phyloP scores from a whole-genome alignment of 2,888 invertebrate species.

The Lycaena phlaeas region DNA sequence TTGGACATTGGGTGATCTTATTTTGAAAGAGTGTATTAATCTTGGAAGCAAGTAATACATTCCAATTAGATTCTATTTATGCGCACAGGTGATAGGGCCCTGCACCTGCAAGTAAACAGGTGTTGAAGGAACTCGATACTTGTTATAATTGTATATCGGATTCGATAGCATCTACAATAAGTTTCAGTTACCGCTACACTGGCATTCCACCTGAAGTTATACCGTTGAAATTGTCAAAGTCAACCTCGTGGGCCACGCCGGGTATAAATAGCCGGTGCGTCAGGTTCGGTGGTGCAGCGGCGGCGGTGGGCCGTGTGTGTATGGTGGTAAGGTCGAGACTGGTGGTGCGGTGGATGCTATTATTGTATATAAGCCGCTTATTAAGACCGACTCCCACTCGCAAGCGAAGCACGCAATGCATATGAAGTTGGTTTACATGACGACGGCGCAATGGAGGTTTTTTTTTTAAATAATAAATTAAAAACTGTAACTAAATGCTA shows the following conservation, averaged over 20 bases:
- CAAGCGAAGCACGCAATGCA: constrained; percentile 50
- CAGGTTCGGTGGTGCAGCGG: constrained; percentile 17
- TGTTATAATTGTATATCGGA: not conserved
- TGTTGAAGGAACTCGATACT: not conserved
- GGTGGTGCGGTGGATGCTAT: constrained; percentile 27
- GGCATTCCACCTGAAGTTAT: constrained; percentile 21
- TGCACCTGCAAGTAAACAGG: not conserved
- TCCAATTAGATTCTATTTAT: too few relatives aligned
- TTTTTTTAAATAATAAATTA: too few relatives aligned
- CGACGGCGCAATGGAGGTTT: constrained; percentile 10
- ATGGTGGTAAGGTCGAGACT: constrained; percentile 17
- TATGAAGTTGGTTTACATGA: constrained; percentile 39
- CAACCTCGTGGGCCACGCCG: constrained; percentile 32
- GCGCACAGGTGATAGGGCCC: too few relatives aligned
- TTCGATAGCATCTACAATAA: not conserved
- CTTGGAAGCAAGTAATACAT: too few relatives aligned
- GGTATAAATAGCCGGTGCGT: constrained; percentile 41
- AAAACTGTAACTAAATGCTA: too few relatives aligned
- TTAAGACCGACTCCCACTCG: constrained; percentile 65
- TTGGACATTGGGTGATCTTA: too few relatives aligned
- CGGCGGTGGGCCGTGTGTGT: constrained; percentile 9
- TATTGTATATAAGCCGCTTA: constrained; percentile 58
- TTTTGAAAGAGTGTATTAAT: too few relatives aligned
- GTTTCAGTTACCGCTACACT: constrained; percentile 10
- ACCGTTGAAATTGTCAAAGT: constrained; percentile 39